Conservation (phyloP, 2,113 vertebrate genomes). For the Rissa tridactyla region DNA sequence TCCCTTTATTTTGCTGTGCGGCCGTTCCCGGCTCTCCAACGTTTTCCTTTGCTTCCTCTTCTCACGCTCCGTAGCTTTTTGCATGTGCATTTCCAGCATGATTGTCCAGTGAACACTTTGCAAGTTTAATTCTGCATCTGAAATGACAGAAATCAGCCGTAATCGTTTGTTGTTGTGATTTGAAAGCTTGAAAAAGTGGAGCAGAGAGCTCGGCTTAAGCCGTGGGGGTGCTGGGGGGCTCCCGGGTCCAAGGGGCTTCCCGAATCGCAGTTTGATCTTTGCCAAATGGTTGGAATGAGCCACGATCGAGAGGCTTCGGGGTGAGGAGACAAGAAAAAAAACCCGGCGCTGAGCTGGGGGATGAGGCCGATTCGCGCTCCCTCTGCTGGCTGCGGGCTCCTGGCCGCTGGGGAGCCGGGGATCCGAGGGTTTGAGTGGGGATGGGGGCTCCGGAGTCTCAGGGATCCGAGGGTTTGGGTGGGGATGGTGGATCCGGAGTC, state of each 20-base stretch:
- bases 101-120: not conserved
- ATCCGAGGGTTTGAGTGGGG: fast-evolving
- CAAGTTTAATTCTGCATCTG: not conserved
- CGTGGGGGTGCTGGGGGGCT: fast-evolving
- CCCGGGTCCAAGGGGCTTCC: not conserved
- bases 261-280: fast-evolving
- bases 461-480: too few relatives aligned
- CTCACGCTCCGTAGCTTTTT: not conserved
- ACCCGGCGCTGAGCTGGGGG: not conserved
- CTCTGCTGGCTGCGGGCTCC: not conserved
- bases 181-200: not conserved
- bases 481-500: too few relatives aligned
- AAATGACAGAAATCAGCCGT: not conserved
- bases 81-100: constrained; percentile 32
- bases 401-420: not conserved
- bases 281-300: not conserved
- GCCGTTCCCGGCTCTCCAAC: not conserved
- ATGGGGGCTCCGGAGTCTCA: fast-evolving
- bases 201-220: not conserved
- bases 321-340: not conserved
- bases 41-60: not conserved
- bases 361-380: not conserved
- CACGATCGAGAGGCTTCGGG: fast-evolving
- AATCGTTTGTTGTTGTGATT: not conserved
- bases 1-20: not conserved